Conservation (phyloP, 2,888 invertebrate genomes). For the Drosophila ochracea region DNA sequence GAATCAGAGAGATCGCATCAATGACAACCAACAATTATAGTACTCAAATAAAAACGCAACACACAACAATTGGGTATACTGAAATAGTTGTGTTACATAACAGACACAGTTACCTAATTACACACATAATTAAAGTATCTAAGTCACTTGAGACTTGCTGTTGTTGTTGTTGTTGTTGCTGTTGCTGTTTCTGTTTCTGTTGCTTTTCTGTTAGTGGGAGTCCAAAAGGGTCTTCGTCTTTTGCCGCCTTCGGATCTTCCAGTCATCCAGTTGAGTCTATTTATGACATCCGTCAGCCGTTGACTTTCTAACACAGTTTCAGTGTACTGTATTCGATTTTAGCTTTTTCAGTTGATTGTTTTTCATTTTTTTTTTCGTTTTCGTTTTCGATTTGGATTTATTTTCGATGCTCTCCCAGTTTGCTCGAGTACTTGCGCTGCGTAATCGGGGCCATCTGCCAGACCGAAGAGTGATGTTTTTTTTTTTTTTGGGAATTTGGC, state of each 20-base stretch:
- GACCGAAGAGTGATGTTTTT: conserved; percentile 28
- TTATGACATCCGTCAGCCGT: conserved; percentile 61
- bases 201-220: conserved; percentile 38
- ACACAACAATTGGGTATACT: conserved; percentile 41
- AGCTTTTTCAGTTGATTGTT: conserved; percentile 6
- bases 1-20: conserved; percentile 26
- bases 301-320: conserved; percentile 64
- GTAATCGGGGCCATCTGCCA: conserved; percentile 63
- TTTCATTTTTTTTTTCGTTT: conserved; percentile 5
- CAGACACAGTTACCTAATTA: conserved; percentile 56
- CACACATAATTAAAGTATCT: conserved; percentile 64
- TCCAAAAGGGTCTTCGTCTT: conserved; percentile 36
- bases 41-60: conserved; percentile 3
- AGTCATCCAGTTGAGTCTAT: conserved; percentile 28
- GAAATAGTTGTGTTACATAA: conserved; percentile 53
- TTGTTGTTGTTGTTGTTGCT: neutral
- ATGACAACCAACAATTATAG: conserved; percentile 25
- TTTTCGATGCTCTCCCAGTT: conserved; percentile 36
- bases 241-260: neutral
- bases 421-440: conserved; percentile 53
- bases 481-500: conserved; percentile 50
- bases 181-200: neutral
- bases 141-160: conserved; percentile 39
- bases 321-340: conserved; percentile 17
- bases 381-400: conserved; percentile 17